Evolutionary conservation across 2,888 invertebrate genomes (phyloP).

Genomic region (Cheilosia variabilis): DNA sequence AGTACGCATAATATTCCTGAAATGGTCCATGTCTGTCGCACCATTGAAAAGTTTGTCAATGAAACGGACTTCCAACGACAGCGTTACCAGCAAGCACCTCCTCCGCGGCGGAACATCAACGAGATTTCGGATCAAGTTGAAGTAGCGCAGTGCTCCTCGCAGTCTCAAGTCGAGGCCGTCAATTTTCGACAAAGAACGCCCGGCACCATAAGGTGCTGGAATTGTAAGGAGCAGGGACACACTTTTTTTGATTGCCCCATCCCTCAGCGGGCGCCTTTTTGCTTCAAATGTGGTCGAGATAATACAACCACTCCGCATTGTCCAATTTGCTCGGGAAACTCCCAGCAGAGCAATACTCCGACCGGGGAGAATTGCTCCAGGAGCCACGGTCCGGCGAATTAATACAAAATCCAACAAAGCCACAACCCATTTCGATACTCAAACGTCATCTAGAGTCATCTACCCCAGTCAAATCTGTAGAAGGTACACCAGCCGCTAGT

Average conservation of each 20-base stretch:
- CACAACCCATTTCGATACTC: neutral
- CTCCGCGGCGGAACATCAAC: neutral
- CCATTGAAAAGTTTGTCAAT: neutral
- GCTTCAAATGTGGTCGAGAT: slow-evolving; percentile 7
- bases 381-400: neutral
- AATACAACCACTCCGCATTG: neutral
- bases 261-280: neutral
- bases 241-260: neutral
- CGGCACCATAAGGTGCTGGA: slow-evolving; percentile 19
- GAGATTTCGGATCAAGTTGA: neutral
- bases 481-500: neutral
- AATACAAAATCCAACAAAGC: neutral
- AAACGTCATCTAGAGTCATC: neutral
- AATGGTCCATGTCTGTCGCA: neutral
- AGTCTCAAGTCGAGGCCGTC: too few species aligned
- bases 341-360: slow-evolving; percentile 11
- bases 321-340: slow-evolving; percentile 18
- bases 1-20: neutral
- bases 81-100: neutral
- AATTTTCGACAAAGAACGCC: too few species aligned
- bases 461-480: neutral
- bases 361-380: slow-evolving; percentile 19
- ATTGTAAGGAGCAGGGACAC: neutral
- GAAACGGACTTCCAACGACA: neutral
- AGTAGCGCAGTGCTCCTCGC: too few species aligned